phyloP scores from a whole-genome alignment of 2,113 vertebrate species.

The Galemys pyrenaicus region DNA sequence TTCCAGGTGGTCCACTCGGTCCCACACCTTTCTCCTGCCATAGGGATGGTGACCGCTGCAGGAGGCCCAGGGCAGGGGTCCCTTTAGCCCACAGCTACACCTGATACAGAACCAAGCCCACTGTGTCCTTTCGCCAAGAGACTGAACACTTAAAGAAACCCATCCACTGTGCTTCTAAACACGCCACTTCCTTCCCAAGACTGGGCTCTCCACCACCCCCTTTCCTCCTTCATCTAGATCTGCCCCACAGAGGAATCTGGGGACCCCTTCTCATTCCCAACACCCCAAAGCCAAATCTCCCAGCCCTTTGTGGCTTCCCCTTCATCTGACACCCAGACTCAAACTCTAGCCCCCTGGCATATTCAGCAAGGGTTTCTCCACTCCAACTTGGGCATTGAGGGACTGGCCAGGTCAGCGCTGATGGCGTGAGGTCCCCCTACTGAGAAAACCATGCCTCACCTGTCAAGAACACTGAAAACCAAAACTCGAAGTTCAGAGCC shows the following conservation, averaged over 20 bases:
- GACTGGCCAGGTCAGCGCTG: neutral
- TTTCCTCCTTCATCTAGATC: neutral
- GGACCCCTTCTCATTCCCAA: neutral
- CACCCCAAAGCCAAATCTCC: neutral
- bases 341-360: neutral
- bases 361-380: neutral
- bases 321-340: too few species aligned
- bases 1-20: neutral
- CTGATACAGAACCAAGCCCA: neutral
- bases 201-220: neutral
- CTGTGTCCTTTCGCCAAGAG: neutral
- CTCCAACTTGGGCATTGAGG: constrained; percentile 3
- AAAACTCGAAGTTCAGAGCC: constrained; percentile 68
- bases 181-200: neutral
- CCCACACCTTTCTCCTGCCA: neutral
- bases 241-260: neutral
- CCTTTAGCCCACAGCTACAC: neutral
- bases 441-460: constrained; percentile 11
- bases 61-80: neutral
- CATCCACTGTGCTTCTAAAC: neutral
- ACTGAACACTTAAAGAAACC: neutral
- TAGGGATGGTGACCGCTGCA: neutral
- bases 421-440: constrained; percentile 5
- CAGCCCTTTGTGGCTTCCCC: neutral
- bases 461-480: constrained; percentile 73